A percentile compares a stretch with the other conserved stretches of the same genome.
Conservation (phyloP, 2,113 vertebrate genomes). For the Entomyzon cyanotis region DNA sequence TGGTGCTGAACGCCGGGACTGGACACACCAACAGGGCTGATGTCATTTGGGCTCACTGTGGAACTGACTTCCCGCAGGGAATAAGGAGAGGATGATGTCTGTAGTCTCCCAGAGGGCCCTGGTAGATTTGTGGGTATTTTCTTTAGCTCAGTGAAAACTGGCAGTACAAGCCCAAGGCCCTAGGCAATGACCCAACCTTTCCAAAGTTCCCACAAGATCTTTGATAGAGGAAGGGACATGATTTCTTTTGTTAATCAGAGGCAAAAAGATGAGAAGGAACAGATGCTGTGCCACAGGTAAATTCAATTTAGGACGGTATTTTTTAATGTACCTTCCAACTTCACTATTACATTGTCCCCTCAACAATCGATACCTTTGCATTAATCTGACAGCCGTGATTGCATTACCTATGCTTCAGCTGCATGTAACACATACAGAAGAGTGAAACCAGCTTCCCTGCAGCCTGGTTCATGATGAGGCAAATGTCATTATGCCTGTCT, state of each 20-base stretch:
- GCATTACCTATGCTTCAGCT: slow-evolving; percentile 70
- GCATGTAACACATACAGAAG: slow-evolving; percentile 64
- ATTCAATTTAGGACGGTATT: slow-evolving; percentile 56
- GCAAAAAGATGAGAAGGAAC: slow-evolving; percentile 39
- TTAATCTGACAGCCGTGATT: slow-evolving; percentile 76
- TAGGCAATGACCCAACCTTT: not conserved
- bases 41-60: accelerated
- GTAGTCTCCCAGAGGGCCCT: not conserved
- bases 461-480: slow-evolving; percentile 65
- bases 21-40: accelerated
- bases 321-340: slow-evolving; percentile 60
- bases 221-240: not conserved
- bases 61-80: not conserved
- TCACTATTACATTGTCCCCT: slow-evolving; percentile 44
- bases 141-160: not conserved
- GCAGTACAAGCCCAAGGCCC: not conserved
- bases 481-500: slow-evolving; percentile 76
- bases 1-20: not conserved
- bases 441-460: slow-evolving; percentile 60
- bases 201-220: not conserved
- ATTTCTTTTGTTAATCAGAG: slow-evolving; percentile 29
- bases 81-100: not conserved
- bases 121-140: not conserved
- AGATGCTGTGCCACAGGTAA: slow-evolving; percentile 35
- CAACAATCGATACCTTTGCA: slow-evolving; percentile 71